A percentile compares a stretch with the other conserved stretches of the same genome.
Conservation (phyloP, 2,888 invertebrate genomes). For the Agrotis puta region DNA sequence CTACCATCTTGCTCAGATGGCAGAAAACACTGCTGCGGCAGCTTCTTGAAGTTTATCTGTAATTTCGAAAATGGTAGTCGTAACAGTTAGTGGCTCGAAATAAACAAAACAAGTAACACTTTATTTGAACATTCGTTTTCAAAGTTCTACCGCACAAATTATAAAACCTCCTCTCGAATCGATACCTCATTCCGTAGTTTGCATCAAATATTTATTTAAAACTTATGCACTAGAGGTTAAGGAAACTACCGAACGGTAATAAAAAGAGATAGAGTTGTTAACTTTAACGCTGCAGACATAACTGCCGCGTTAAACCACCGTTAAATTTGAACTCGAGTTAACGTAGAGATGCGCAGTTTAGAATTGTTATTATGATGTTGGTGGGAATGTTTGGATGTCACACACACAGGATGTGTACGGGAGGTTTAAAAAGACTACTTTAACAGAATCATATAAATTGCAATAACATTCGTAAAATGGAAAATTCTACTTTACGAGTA, state of each 20-base stretch:
- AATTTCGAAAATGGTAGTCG: too few relatives aligned
- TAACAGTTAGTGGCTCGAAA: too few relatives aligned
- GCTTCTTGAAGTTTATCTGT: too few relatives aligned
- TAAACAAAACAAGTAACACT: too few relatives aligned
- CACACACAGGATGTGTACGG: too few relatives aligned
- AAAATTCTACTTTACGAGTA: too few relatives aligned
- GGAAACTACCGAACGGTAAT: constrained; percentile 20
- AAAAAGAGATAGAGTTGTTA: constrained; percentile 46
- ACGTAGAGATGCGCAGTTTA: neutral
- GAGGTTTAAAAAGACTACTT: too few relatives aligned
- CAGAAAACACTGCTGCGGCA: too few relatives aligned
- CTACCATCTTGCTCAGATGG: too few relatives aligned
- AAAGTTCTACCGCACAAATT: neutral
- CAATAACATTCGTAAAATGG: too few relatives aligned
- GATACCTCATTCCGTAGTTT: neutral
- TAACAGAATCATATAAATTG: too few relatives aligned
- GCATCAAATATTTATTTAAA: constrained; percentile 33
- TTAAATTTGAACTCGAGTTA: constrained; percentile 31
- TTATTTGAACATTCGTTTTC: neutral
- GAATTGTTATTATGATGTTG: neutral
- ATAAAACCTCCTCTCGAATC: neutral
- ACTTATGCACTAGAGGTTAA: neutral
- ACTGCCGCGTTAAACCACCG: constrained; percentile 17
- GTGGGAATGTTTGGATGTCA: neutral
- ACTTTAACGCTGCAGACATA: constrained; percentile 40